A percentile compares a stretch with the other conserved stretches of the same genome.
Evolutionary conservation across 2,888 invertebrate genomes (phyloP).

Genomic region (Amphipoea oculea): DNA sequence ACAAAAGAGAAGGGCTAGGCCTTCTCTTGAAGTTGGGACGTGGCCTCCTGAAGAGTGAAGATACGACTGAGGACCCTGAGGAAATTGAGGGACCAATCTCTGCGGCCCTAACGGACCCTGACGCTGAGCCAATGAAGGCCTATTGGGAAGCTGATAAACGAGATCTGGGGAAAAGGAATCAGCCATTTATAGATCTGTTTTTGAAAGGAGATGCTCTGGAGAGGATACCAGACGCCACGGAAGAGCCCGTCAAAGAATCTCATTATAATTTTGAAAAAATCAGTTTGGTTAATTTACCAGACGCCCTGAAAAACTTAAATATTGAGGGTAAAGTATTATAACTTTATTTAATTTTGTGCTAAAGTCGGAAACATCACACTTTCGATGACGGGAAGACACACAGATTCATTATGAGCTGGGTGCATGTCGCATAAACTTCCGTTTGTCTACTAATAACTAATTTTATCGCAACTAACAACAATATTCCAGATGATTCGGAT

Average conservation of each 20-base stretch:
- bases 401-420: conserved; percentile 85
- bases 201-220: conserved; percentile 80
- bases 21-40: conserved; percentile 85
- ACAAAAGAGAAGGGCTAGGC: conserved; percentile 85
- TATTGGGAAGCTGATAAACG: conserved; percentile 88
- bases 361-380: conserved; percentile 61
- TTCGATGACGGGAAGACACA: conserved; percentile 83
- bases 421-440: conserved; percentile 75
- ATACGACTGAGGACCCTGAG: conserved; percentile 75
- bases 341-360: conserved; percentile 70
- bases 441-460: conserved; percentile 61
- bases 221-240: conserved; percentile 85
- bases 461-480: conserved; percentile 52
- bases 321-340: conserved; percentile 85
- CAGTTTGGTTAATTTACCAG: conserved; percentile 80
- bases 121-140: conserved; percentile 84
- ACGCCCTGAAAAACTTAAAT: conserved; percentile 78
- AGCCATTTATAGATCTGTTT: conserved; percentile 84
- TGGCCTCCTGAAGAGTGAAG: conserved; percentile 75
- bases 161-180: conserved; percentile 78
- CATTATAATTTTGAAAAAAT: conserved; percentile 84
- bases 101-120: conserved; percentile 64
- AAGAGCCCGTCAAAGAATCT: conserved; percentile 85
- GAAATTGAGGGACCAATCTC: conserved; percentile 62
- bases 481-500: conserved; percentile 12